phyloP scores from a whole-genome alignment of 64 coral and sea anemone genomes.

The Orbicella faveolata region DNA sequence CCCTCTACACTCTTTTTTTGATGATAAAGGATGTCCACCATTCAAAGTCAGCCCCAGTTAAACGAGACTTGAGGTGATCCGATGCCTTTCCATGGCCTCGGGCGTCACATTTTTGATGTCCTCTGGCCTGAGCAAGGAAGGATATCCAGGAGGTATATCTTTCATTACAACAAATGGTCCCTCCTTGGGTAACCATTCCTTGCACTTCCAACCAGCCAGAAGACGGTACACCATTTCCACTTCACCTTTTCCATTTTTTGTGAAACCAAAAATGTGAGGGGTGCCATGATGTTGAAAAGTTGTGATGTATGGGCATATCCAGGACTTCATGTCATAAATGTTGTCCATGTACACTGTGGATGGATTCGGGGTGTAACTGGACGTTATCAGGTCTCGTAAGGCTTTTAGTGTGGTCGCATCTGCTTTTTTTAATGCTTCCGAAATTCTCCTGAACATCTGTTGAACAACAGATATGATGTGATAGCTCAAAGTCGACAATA shows the following conservation, averaged over 20 bases:
- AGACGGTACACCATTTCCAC: neutral
- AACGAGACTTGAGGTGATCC: too few species aligned
- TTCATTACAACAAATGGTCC: neutral
- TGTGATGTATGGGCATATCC: slow-evolving; percentile 38
- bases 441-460: slow-evolving; percentile 65
- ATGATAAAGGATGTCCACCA: slow-evolving; percentile 6
- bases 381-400: neutral
- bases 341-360: slow-evolving; percentile 37
- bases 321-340: slow-evolving; percentile 54
- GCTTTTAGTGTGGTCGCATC: slow-evolving; percentile 37
- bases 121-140: neutral
- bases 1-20: neutral
- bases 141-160: neutral
- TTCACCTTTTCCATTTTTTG: slow-evolving; percentile 10
- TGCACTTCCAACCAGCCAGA: neutral
- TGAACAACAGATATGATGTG: neutral
- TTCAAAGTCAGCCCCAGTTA: neutral
- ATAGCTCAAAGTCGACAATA: too few species aligned
- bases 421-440: slow-evolving; percentile 4
- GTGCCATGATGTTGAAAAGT: slow-evolving; percentile 45
- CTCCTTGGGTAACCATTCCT: neutral
- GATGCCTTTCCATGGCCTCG: neutral
- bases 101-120: neutral
- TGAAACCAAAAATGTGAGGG: slow-evolving; percentile 33
- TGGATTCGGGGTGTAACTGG: slow-evolving; percentile 13